A percentile compares a stretch with the other conserved stretches of the same genome.
These are phyloP conservation scores for Periophthalmus magnuspinnatus DNA, from an alignment of 2,797 vertebrate species.

Conservation along the genomic window DNA sequence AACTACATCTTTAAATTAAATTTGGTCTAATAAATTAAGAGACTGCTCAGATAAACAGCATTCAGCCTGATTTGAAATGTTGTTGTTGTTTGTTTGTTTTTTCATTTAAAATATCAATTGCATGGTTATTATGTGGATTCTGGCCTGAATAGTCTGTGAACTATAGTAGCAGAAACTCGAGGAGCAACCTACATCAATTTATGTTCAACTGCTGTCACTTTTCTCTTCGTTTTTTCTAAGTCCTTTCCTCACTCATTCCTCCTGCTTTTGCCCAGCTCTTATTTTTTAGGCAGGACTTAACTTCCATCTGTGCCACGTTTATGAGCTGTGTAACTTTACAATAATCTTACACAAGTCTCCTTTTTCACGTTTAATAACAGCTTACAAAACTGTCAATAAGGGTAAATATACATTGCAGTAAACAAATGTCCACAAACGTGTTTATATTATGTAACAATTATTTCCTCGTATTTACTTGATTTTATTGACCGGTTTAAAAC, in stretches of 20 bases:
- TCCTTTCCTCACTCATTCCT: neutral
- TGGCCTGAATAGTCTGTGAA: too few species aligned
- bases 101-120: too few species aligned
- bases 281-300: conserved; percentile 21
- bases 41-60: too few species aligned
- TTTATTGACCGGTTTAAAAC: neutral
- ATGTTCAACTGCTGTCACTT: too few species aligned
- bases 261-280: conserved; percentile 7
- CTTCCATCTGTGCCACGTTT: neutral
- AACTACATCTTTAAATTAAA: too few species aligned
- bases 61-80: too few species aligned
- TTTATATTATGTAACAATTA: neutral
- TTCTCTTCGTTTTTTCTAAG: too few species aligned
- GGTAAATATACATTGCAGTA: neutral
- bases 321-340: neutral
- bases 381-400: conserved; percentile 3
- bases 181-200: too few species aligned
- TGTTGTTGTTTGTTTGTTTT: too few species aligned
- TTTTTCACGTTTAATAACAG: conserved; percentile 22
- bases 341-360: conserved; percentile 36
- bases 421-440: neutral
- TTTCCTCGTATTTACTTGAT: neutral
- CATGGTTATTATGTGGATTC: too few species aligned
- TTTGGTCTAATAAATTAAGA: too few species aligned
- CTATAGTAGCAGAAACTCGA: too few species aligned